Conservation (phyloP, 37 sponge, comb jelly and placozoan genomes). For the Oopsacas minuta region DNA sequence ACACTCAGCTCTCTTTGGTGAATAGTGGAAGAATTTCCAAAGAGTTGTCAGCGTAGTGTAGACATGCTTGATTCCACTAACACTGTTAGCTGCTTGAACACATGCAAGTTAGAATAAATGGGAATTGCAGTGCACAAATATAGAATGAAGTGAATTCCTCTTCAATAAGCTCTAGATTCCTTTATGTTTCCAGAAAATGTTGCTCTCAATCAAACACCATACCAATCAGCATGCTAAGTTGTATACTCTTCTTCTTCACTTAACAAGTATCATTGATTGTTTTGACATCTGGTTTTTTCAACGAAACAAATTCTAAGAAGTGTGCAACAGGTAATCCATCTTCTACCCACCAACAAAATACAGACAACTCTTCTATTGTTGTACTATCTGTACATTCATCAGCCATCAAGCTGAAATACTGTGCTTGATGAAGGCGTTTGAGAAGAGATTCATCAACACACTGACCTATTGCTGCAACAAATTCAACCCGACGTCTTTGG, state of each 20-base stretch:
- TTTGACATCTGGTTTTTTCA: background rate
- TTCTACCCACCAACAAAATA: background rate
- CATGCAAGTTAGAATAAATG: conserved; percentile 17
- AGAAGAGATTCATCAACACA: conserved; percentile 19
- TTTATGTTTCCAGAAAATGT: conserved; percentile 39
- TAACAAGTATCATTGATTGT: conserved; percentile 26
- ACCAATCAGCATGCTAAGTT: conserved; percentile 29
- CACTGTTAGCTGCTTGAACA: conserved; percentile 23
- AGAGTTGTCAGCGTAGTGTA: conserved; percentile 19
- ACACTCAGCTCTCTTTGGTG: conserved; percentile 18
- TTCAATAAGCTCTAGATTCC: conserved; percentile 33
- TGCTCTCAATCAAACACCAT: conserved; percentile 51
- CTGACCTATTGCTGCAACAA: background rate
- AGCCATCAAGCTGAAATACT: background rate
- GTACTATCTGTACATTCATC: background rate
- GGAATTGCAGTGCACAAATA: conserved; percentile 42
- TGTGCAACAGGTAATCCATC: background rate
- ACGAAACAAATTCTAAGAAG: background rate
- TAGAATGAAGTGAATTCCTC: conserved; percentile 33
- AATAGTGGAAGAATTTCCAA: conserved; percentile 22
- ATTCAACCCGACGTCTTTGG: background rate
- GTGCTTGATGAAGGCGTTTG: conserved; percentile 16
- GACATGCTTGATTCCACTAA: conserved; percentile 19
- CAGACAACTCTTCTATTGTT: background rate
- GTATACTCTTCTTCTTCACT: conserved; percentile 35